Base-by-base conservation (phyloP, 2,888 invertebrate genomes). In the Unio pictorum region DNA sequence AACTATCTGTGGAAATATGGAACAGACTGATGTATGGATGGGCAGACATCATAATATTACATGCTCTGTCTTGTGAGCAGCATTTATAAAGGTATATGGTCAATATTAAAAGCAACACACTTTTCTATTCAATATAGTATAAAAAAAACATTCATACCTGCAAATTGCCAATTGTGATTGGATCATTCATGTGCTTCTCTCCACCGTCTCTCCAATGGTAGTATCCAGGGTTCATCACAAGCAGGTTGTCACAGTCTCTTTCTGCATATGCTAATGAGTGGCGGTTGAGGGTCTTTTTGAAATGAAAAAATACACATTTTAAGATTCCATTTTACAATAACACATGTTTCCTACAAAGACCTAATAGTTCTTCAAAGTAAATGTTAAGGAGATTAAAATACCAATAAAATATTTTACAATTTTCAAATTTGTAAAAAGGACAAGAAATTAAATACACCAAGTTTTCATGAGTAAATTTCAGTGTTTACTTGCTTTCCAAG, bases 151-250 rank as follows among this genome's bases (percentile, higher is more conserved):
- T 23, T 68, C 71, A 28, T 88, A 94, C 93, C 92, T 94, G 94
- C 55, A 95, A 91, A 83, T 94, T 94, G n/a, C 94, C 94, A 75
- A 93, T 94, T 76, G 95, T 94, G 81, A 94, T 92, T 0, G 99
- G 99, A 88, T 99, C 98, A 90, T 99, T 99, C 86, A 99, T 94
- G 91, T 99, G 99, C 81, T 96, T 96, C 91, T 99, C 99, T 4
- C 99, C 99, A 4, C 91, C 98, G 76, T 95, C 94, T 83, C 99
- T 93, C 98, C 98, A 99, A 90, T 99, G 98, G 90, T 95, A 99
- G 85, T 94, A 94, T 11, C 99, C 99, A 18, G 97, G 96, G 90
- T 96, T 96, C 71, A 95, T 90, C 88, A 95, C 92, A 58, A 96
- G 91, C 34, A 95, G 93, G 81, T 93, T 93, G 85, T 97, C 97